Conservation (phyloP, 1,140 invertebrate species). For the Arion vulgaris region DNA sequence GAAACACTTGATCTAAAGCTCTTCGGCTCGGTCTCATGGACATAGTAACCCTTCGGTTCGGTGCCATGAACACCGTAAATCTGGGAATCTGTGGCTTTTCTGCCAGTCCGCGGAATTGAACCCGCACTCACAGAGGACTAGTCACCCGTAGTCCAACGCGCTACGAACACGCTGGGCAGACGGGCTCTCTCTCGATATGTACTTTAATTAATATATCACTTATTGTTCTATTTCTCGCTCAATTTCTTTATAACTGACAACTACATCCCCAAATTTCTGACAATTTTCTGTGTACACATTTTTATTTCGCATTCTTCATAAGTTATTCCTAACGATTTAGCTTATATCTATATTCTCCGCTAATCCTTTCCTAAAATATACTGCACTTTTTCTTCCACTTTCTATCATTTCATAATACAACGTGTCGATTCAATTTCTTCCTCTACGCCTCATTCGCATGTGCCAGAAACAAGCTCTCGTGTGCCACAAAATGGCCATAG, state of each 20-base stretch:
- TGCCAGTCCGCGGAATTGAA: too few relatives aligned
- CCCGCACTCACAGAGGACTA: too few relatives aligned
- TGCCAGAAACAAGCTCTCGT: background rate
- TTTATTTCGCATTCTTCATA: background rate
- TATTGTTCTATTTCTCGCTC: background rate
- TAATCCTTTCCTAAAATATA: background rate
- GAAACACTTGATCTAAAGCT: too few relatives aligned
- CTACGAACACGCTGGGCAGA: too few relatives aligned
- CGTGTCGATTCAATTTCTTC: background rate
- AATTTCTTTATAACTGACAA: background rate
- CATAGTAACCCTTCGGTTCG: too few relatives aligned
- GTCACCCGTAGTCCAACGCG: too few relatives aligned
- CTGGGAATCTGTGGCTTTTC: too few relatives aligned
- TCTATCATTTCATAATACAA: background rate
- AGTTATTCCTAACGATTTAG: background rate
- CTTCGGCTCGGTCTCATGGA: too few relatives aligned
- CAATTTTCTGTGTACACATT: background rate
- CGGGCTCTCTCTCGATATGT: too few relatives aligned
- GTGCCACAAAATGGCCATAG: background rate
- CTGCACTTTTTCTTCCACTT: background rate
- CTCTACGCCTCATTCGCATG: too few relatives aligned
- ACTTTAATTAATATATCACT: too few relatives aligned
- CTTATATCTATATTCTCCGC: background rate
- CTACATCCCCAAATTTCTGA: background rate
- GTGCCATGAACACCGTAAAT: too few relatives aligned